A percentile compares a stretch with the other conserved stretches of the same genome.
phyloP scores from a whole-genome alignment of 2,797 vertebrate genomes.

The Emydoidea blandingii region DNA sequence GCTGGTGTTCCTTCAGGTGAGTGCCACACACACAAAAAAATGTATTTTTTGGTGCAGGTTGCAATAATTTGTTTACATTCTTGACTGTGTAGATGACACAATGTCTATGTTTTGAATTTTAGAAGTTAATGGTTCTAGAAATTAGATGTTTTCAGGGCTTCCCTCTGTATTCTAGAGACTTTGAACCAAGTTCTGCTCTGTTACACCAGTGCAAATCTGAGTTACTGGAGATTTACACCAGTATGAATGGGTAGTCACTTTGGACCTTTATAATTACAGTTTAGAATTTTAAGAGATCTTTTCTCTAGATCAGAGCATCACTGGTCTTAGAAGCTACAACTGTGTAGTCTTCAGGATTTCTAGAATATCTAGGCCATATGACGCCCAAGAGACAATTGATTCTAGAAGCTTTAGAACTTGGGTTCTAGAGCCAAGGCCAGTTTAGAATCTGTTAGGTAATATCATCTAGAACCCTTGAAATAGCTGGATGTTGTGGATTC shows the following conservation, averaged over 20 bases:
- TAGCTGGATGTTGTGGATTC: rapidly evolving
- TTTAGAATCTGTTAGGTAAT: not conserved
- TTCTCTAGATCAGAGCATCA: not conserved
- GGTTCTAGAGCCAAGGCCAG: not conserved
- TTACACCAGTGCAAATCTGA: not conserved
- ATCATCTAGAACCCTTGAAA: not conserved
- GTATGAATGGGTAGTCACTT: not conserved
- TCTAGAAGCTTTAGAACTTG: not conserved
- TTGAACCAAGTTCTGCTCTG: not conserved
- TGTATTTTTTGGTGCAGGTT: not conserved
- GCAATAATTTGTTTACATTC: not conserved
- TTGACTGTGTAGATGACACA: not conserved
- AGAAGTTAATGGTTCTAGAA: not conserved
- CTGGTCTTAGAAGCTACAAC: not conserved
- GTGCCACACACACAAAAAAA: not conserved
- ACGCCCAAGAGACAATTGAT: not conserved
- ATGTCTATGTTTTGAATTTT: not conserved
- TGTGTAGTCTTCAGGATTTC: not conserved
- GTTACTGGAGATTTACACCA: not conserved
- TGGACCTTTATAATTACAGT: not conserved
- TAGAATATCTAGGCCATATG: not conserved
- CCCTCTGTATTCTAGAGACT: not conserved
- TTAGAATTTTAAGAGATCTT: not conserved
- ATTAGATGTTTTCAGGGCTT: not conserved
- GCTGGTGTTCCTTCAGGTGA: slow-evolving; percentile 70